Evolutionary conservation across 1,140 invertebrate genomes (phyloP).

Genomic region (Aphelinus certus): DNA sequence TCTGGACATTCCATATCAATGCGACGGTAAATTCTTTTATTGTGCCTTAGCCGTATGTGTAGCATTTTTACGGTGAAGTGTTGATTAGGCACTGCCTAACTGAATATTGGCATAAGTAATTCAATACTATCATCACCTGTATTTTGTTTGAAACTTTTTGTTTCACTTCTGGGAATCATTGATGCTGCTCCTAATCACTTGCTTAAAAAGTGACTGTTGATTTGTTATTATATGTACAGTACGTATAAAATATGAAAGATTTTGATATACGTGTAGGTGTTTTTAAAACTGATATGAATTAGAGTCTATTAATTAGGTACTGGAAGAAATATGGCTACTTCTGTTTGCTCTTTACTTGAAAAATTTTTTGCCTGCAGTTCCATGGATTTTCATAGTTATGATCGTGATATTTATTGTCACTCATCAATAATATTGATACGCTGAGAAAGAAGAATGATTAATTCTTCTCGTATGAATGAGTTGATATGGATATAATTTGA

Average conservation of each 20-base stretch:
- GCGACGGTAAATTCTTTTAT: neutral
- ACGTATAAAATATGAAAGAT: slow-evolving; percentile 23
- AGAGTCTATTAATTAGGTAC: neutral
- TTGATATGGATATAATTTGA: no score
- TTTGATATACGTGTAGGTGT: neutral
- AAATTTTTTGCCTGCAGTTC: no score
- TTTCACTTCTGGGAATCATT: neutral
- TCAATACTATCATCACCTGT: no score
- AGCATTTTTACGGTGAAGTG: neutral
- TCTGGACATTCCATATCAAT: slow-evolving; percentile 11
- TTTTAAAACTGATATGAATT: neutral
- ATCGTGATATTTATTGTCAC: no score
- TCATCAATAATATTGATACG: no score
- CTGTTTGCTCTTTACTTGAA: no score
- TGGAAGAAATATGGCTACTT: neutral
- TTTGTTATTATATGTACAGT: slow-evolving; percentile 26
- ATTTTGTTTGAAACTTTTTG: neutral
- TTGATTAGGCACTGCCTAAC: slow-evolving; percentile 13
- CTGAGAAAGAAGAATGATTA: no score
- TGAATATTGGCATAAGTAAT: slow-evolving; percentile 10
- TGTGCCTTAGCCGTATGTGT: slow-evolving; percentile 2
- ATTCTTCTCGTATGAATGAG: no score
- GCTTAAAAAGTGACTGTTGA: slow-evolving; percentile 1
- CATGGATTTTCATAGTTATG: no score
- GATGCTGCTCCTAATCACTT: neutral